Percentiles rank a stretch among this genome's conserved stretches.
Conservation (phyloP, 2,888 invertebrate genomes). For the Drosophila setosimentum region DNA sequence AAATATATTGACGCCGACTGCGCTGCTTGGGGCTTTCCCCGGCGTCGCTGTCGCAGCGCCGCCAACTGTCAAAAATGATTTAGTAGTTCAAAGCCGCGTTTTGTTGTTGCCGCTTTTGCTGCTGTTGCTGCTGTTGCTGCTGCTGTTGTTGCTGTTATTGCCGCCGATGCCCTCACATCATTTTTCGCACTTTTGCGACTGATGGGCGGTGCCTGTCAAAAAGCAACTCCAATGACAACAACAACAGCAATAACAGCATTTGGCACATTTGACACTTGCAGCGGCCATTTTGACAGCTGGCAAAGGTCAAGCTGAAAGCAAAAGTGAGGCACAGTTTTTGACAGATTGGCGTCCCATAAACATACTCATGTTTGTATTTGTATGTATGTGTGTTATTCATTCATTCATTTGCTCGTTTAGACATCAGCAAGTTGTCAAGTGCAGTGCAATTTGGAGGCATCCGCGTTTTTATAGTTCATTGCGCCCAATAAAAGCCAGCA, state of each 20-base stretch:
- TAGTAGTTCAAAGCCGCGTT: constrained; percentile 82
- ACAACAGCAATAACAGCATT: constrained; percentile 23
- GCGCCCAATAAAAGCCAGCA: constrained; percentile 54
- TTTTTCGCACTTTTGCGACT: constrained; percentile 60
- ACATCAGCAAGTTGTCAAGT: constrained; percentile 70
- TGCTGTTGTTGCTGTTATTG: constrained; percentile 16
- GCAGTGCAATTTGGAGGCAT: constrained; percentile 54
- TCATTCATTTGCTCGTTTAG: constrained; percentile 34
- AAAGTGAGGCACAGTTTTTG: constrained; percentile 75
- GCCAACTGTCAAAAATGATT: constrained; percentile 82
- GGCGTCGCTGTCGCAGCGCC: constrained; percentile 65
- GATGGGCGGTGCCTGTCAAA: constrained; percentile 63
- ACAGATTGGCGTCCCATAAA: constrained; percentile 71
- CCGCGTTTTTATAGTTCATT: constrained; percentile 69
- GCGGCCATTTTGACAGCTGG: constrained; percentile 76
- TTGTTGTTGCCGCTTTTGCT: constrained; percentile 51
- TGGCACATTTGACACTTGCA: constrained; percentile 60
- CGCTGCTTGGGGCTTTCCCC: constrained; percentile 78
- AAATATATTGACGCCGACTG: constrained; percentile 49
- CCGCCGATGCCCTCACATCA: constrained; percentile 32
- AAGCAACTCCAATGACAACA: constrained; percentile 53
- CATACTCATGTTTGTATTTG: background rate
- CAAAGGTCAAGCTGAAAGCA: constrained; percentile 78
- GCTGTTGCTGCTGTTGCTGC: constrained; percentile 21
- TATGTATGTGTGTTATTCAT: constrained; percentile 7